Base-by-base conservation (phyloP, 2,888 invertebrate species). In the Heliconius ethilla region DNA sequence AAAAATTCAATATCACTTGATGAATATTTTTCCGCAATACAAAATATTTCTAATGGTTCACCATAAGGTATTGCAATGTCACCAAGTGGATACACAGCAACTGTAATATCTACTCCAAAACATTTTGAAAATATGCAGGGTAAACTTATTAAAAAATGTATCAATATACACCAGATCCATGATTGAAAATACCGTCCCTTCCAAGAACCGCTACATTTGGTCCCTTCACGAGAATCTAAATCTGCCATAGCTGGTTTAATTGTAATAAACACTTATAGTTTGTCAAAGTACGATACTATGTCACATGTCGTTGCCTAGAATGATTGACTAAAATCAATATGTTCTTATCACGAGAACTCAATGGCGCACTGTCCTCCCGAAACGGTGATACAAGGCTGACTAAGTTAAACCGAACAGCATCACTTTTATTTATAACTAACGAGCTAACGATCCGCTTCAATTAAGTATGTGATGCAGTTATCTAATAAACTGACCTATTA, bases 1-100 rank as follows among this genome's bases (percentile, higher is more conserved):
- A 82, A 81, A 80, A 96, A 96, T 84, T 91, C 90, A 33, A 95
- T 92, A 82, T 94, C 90, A 63, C 91, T 89, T 33, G 91, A 87
- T 0, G 88, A 86, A 79, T 90, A 89, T 67, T 91, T 82, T 80
- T 95, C 91, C 70, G 96, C 92, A 79, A 95, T 91, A 89, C 97
- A 97, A 79, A 92, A 95, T 83, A 97, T 95, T 85, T 95, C 95
- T 84, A 97, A 89, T 3, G 96, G 93, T 33, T 95, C 85, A 1
- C 96, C 96, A 85, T 95, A 94, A 81, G 92, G 92, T 75, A 97
- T 87, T 76, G 91, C 87, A 78, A 96, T 95, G 84, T 95, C 95
- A 76, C 96, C 96, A 78, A 87, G 88, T 27, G 96, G 96, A 77
- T 91, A 86, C 33, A 95, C 91, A 27, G 87, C 83, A n/a, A 92